Evolutionary conservation across 2,797 vertebrate genomes (phyloP).

Genomic region (Sebastes oblongus): DNA sequence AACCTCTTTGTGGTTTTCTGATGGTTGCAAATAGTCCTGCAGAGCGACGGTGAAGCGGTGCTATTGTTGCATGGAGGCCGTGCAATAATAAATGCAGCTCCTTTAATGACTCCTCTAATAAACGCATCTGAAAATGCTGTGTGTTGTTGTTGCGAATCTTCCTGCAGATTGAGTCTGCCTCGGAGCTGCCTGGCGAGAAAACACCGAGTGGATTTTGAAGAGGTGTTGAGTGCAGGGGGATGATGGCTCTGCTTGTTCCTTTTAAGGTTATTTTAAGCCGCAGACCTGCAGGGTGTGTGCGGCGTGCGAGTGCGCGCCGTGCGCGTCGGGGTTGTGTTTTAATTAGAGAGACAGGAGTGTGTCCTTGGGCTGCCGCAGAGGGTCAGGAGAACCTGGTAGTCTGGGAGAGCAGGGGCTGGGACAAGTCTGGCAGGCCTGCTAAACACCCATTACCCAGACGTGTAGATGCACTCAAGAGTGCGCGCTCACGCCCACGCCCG

Average conservation of each 20-base stretch:
- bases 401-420: constrained; percentile 66
- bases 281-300: constrained; percentile 71
- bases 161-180: constrained; percentile 61
- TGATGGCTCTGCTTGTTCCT: constrained; percentile 74
- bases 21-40: constrained; percentile 30
- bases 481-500: constrained; percentile 8
- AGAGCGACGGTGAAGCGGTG: constrained; percentile 12
- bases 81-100: constrained; percentile 52
- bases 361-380: constrained; percentile 81
- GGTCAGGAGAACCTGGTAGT: constrained; percentile 77
- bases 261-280: constrained; percentile 81
- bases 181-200: constrained; percentile 68
- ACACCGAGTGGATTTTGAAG: constrained; percentile 74
- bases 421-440: constrained; percentile 75
- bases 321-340: constrained; percentile 79
- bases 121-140: constrained; percentile 45
- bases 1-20: constrained; percentile 19
- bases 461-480: constrained; percentile 52
- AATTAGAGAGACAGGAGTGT: constrained; percentile 82
- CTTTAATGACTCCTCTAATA: constrained; percentile 45
- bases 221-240: constrained; percentile 75
- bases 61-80: constrained; percentile 33
- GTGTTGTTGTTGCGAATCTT: constrained; percentile 60
- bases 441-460: constrained; percentile 79
- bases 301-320: constrained; percentile 42